Base-by-base conservation (phyloP, 1,140 invertebrate genomes). In the Calephelis virginiensis region DNA sequence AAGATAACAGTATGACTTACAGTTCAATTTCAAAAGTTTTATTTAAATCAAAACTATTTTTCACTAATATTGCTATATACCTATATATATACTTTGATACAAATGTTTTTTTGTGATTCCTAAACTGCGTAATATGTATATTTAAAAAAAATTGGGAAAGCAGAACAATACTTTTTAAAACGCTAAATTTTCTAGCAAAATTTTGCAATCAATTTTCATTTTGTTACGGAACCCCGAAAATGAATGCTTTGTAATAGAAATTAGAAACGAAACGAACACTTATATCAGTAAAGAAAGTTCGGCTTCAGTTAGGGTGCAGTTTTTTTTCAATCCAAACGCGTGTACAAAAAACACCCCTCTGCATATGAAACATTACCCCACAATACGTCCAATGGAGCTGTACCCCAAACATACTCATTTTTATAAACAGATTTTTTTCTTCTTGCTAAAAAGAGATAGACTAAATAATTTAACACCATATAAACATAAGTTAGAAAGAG, bases 381-480 rank as follows among this genome's bases (percentile, higher is more conserved):
- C 80, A 85, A 82, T 83, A 84, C 82, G 76, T 87, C 85, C 82
- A 83, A 87, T 84, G 71, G 75, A 78, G 77, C 84, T 71, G 64
- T 82, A 74, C 78, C 86, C 78, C 80, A 81, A 82, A 83, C 81
- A 82, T 74, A 81, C 77, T 78, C 81, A 83, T 86, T 88, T 89
- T 86, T 88, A 86, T 83, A 85, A 89, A 81, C 82, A 86, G 82
- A 86, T 87, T 89, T 90, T 86, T 90, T 89, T 88, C 83, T 87
- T 85, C 79, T 72, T 80, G 72, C 40, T 8, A 64, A 76, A 89
- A 61, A 49, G 78, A 67, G 84, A 83, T 61, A 64, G 66, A 53
- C 47, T 53, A 66, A 73, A 76, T 77, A 68, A 70, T 73, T 63
- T 14, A 14, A 17, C 66, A 14, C n/a, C 47, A 47, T 62, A 68